A percentile compares a stretch with the other conserved stretches of the same genome.
These are phyloP conservation scores for Fregata magnificens DNA, from an alignment of 2,113 vertebrate species.

Conservation along the genomic window DNA sequence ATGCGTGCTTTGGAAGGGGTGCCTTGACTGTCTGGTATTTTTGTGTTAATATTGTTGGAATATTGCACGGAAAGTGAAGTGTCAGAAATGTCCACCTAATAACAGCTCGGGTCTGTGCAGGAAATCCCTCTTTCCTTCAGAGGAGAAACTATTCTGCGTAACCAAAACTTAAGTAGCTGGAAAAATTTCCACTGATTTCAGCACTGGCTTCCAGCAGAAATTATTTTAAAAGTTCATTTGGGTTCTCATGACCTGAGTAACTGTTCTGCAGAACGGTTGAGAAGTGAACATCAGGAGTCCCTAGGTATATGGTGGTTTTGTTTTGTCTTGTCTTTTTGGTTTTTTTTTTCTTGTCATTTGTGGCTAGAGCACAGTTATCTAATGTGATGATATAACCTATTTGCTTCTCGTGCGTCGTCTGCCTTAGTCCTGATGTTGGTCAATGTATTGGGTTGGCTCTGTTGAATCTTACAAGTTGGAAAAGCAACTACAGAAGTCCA, in stretches of 20 bases:
- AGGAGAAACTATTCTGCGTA: background rate
- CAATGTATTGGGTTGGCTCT: rapidly evolving
- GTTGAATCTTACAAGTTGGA: background rate
- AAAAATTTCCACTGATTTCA: background rate
- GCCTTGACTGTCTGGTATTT: background rate
- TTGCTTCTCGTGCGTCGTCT: background rate
- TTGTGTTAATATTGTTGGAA: background rate
- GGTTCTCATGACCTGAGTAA: background rate
- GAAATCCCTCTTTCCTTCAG: background rate
- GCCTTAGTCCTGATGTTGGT: background rate
- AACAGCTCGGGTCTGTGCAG: background rate
- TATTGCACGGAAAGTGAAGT: background rate
- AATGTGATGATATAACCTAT: background rate
- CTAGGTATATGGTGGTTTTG: background rate
- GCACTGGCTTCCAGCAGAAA: background rate
- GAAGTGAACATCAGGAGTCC: background rate
- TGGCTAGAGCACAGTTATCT: background rate
- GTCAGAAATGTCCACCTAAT: background rate
- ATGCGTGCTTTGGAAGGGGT: background rate
- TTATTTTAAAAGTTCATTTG: background rate
- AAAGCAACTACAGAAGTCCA: background rate
- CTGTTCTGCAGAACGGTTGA: background rate
- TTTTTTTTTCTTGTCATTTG: background rate
- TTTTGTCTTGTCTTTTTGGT: background rate
- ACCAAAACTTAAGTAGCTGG: background rate